A percentile compares a stretch with the other conserved stretches of the same genome.
These are phyloP conservation scores for Sebastes iracundus DNA, from an alignment of 2,797 vertebrate species.

Conservation along the genomic window DNA sequence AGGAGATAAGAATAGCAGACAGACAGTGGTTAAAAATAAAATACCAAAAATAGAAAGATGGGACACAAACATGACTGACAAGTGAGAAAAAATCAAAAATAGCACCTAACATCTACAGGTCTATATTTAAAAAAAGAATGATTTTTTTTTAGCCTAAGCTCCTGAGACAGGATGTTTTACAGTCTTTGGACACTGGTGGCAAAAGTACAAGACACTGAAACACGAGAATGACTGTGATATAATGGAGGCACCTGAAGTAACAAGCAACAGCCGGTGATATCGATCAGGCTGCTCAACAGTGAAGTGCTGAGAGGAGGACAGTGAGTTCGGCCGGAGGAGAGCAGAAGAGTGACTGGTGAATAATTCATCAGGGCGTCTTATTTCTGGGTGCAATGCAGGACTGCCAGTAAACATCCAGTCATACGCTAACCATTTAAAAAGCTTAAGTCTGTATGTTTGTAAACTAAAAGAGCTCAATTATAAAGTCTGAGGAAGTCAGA, in stretches of 20 bases:
- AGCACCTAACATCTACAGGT: neutral
- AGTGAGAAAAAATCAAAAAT: neutral
- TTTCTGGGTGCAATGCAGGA: constrained; percentile 44
- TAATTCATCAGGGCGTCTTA: constrained; percentile 50
- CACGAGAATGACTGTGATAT: neutral
- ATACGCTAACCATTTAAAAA: neutral
- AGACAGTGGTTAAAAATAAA: constrained; percentile 21
- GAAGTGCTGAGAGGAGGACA: constrained; percentile 41
- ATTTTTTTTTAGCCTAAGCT: neutral
- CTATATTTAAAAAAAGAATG: neutral
- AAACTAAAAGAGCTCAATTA: neutral
- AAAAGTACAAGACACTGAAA: constrained; percentile 5
- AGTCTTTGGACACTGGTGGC: neutral
- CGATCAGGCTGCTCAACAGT: constrained; percentile 34
- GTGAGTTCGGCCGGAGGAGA: constrained; percentile 29
- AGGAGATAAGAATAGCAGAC: neutral
- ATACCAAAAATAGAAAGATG: neutral
- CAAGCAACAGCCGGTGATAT: neutral
- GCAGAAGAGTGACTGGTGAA: constrained; percentile 44
- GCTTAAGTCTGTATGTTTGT: neutral
- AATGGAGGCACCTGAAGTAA: constrained; percentile 5
- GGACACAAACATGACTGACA: neutral
- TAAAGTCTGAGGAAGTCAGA: neutral
- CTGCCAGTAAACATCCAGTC: neutral
- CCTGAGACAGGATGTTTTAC: neutral